Percentiles rank a stretch among this genome's conserved stretches.
Evolutionary conservation across 2,113 vertebrate species (phyloP).

Genomic region (Tautogolabrus adspersus): DNA sequence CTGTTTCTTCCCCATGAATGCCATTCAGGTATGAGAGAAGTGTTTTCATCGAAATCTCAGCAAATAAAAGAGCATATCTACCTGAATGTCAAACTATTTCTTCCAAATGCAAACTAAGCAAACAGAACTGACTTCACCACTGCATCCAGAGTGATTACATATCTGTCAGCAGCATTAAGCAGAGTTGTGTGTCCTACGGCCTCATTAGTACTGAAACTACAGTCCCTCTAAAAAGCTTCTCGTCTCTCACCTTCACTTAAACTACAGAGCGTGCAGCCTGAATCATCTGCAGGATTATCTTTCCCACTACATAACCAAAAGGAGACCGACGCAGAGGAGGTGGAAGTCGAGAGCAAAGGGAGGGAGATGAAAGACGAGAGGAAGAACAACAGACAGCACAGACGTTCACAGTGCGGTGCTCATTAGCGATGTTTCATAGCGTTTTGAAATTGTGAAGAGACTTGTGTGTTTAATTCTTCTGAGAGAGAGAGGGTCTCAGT

Average conservation of each 20-base stretch:
- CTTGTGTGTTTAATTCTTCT: constrained; percentile 38
- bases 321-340: constrained; percentile 22
- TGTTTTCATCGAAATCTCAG: too few species aligned
- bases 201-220: constrained; percentile 65
- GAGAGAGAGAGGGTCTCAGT: constrained; percentile 21
- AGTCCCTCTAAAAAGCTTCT: constrained; percentile 44
- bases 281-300: constrained; percentile 40
- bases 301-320: constrained; percentile 18
- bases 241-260: constrained; percentile 37
- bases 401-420: constrained; percentile 33
- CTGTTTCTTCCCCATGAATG: too few species aligned
- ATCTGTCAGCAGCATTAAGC: constrained; percentile 56
- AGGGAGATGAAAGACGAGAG: constrained; percentile 32
- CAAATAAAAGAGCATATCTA: background rate
- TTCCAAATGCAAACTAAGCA: background rate
- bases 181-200: constrained; percentile 51
- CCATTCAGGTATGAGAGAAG: too few species aligned
- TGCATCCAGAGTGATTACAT: constrained; percentile 44
- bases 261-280: constrained; percentile 21
- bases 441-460: constrained; percentile 36
- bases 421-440: constrained; percentile 51
- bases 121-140: background rate
- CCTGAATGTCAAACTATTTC: background rate
- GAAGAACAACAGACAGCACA: constrained; percentile 23
- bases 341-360: background rate